Evolutionary conservation across 2,888 invertebrate genomes (phyloP).

Genomic region (Trissolcus japonicus): DNA sequence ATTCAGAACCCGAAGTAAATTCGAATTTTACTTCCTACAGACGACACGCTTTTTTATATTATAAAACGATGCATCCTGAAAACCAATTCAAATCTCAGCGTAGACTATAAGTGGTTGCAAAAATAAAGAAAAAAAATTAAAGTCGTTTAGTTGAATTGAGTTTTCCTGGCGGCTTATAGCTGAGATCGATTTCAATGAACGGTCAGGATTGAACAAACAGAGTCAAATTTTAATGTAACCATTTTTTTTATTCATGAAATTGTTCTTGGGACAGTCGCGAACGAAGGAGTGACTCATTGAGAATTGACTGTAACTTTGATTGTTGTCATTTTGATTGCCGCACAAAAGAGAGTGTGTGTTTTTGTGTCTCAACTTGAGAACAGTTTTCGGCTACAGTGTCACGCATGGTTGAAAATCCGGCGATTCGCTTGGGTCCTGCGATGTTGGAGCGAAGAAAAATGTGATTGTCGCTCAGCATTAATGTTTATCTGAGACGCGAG

Average conservation of each 20-base stretch:
- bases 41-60: too few species aligned
- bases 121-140: neutral
- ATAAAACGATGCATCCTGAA: too few species aligned
- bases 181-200: neutral
- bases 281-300: constrained; percentile 18
- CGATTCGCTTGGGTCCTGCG: constrained; percentile 11
- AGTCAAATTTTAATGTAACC: constrained; percentile 17
- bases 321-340: constrained; percentile 38
- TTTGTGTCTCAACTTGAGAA: neutral
- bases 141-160: neutral
- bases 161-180: neutral
- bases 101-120: neutral
- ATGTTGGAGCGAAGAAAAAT: constrained; percentile 29
- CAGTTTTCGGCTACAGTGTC: constrained; percentile 1
- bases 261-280: constrained; percentile 32
- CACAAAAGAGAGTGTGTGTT: constrained; percentile 6
- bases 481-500: constrained; percentile 40
- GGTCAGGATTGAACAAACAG: neutral
- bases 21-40: neutral
- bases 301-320: constrained; percentile 43
- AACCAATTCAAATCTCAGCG: neutral
- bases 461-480: constrained; percentile 54
- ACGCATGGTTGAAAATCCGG: constrained; percentile 20
- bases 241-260: constrained; percentile 44
- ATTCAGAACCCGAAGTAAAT: neutral